phyloP scores from a whole-genome alignment of 2,888 invertebrate genomes.

The Lypha dubia region DNA sequence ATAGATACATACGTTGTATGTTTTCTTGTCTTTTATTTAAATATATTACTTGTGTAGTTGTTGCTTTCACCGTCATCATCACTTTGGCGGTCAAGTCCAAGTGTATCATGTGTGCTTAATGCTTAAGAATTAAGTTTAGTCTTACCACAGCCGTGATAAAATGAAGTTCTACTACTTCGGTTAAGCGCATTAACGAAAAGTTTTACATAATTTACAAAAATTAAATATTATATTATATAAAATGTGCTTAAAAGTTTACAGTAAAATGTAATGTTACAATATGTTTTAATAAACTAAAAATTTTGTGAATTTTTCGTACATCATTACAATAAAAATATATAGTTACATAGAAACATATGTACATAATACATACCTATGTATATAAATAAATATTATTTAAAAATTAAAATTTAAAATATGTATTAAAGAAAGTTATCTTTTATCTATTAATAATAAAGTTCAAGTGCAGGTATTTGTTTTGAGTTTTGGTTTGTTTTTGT shows the following conservation, averaged over 20 bases:
- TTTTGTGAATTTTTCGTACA: background rate
- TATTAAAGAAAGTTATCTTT: background rate
- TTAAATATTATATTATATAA: slow-evolving; percentile 15
- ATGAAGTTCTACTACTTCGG: slow-evolving; percentile 24
- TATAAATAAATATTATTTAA: too few relatives aligned
- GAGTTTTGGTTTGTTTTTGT: background rate
- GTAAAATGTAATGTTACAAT: background rate
- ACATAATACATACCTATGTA: too few relatives aligned
- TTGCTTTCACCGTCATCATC: slow-evolving; percentile 12
- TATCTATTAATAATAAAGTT: slow-evolving; percentile 38
- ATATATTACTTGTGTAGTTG: slow-evolving; percentile 18
- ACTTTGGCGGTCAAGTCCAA: slow-evolving; percentile 66
- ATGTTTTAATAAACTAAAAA: background rate
- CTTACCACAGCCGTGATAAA: slow-evolving; percentile 60
- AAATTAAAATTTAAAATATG: too few relatives aligned
- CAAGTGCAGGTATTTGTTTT: slow-evolving; percentile 55
- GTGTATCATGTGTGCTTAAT: slow-evolving; percentile 60
- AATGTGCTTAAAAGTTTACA: background rate
- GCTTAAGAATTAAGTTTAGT: slow-evolving; percentile 71
- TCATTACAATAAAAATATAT: slow-evolving; percentile 1
- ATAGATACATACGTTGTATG: background rate
- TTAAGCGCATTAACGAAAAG: slow-evolving; percentile 18
- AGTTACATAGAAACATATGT: background rate
- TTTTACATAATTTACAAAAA: slow-evolving; percentile 13
- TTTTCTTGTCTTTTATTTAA: slow-evolving; percentile 10